Conservation (phyloP, 2,888 invertebrate species). For the Argyresthia albistria region DNA sequence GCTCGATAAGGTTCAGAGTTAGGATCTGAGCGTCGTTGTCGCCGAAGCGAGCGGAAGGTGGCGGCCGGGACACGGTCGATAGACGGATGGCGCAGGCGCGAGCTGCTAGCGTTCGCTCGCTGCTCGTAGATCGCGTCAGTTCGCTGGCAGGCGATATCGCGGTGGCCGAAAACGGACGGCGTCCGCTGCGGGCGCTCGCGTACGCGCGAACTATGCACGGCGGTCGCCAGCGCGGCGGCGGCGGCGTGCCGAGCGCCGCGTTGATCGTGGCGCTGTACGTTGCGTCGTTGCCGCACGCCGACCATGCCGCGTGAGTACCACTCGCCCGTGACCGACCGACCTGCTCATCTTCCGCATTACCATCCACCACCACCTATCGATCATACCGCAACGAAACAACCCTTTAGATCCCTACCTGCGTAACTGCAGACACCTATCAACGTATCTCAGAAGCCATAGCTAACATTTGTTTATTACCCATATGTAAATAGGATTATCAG, state of each 20-base stretch:
- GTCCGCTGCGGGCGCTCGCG: slow-evolving; percentile 32
- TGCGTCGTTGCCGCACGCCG: slow-evolving; percentile 45
- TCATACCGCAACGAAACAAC: background rate
- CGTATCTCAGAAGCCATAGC: background rate
- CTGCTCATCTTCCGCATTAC: background rate
- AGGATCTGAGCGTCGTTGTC: slow-evolving; percentile 25
- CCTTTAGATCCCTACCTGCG: background rate
- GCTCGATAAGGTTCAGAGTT: slow-evolving; percentile 41
- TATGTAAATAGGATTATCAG: slow-evolving; percentile 2
- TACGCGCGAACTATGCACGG: slow-evolving; percentile 44
- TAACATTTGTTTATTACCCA: background rate
- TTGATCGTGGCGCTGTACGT: slow-evolving; percentile 49
- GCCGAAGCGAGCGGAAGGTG: slow-evolving; percentile 32
- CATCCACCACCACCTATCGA: background rate
- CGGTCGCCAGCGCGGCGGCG: slow-evolving; percentile 33
- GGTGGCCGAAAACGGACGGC: slow-evolving; percentile 48
- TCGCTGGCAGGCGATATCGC: slow-evolving; percentile 50
- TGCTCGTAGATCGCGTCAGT: slow-evolving; percentile 33
- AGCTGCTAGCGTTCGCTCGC: slow-evolving; percentile 24
- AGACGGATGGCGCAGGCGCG: slow-evolving; percentile 31
- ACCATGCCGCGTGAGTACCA: slow-evolving; percentile 55
- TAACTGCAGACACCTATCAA: background rate
- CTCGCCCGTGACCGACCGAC: slow-evolving; percentile 1
- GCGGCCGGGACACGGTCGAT: slow-evolving; percentile 20
- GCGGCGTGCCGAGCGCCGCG: slow-evolving; percentile 50